Evolutionary conservation across 1,140 invertebrate species (phyloP), one percentile per base, ranked within the genome.

Genomic region (Riptortus pedestris): DNA sequence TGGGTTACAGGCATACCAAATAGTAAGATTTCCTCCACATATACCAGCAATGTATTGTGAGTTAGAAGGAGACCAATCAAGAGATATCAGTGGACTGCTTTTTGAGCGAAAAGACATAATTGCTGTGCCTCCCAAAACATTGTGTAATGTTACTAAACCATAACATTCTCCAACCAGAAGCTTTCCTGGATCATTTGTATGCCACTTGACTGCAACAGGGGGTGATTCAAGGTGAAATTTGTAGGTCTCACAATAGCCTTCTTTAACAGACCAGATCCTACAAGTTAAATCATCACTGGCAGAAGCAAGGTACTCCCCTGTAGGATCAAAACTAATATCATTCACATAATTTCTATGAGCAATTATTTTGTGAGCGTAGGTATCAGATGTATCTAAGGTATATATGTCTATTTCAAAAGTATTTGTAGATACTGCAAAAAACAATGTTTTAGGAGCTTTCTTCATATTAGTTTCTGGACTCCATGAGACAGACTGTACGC

Each of bases 231-330:
- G 74, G 60, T 78, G 76, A 72, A 88, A 84, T 22, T 77, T 80
- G 38, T 77, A 73, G 24, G 79, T 70, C 66, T 76, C 79, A 69
- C 79, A 76, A 65, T 77, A 75, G 59, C 79, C 78, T 45, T 81
- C 78, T 47, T 77, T 72, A 0, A 76, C 71, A 47, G 73, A 75
- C 86, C 86, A 90, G 22, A 90, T 72, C 69, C 81, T 79, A 71
- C 85, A 88, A 0, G 84, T 85, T 47, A 83, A 80, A 73, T 90
- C 88, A 75, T 90, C 87, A 65, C 86, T 85, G 12, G 83, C 83
- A 45, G 85, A 88, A 18, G 85, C 86, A 43, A 90, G 69, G 61
- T 80, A 76, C 33, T 81, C 78, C 24, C 86, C 87, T 52, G 81
- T 80, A 7, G 82, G 80, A 69, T 88, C 85, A 78, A 82, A 90